Evolutionary conservation across 2,113 vertebrate genomes (phyloP), one percentile per base, ranked within the genome.

Genomic region (Austrofundulus limnaeus): DNA sequence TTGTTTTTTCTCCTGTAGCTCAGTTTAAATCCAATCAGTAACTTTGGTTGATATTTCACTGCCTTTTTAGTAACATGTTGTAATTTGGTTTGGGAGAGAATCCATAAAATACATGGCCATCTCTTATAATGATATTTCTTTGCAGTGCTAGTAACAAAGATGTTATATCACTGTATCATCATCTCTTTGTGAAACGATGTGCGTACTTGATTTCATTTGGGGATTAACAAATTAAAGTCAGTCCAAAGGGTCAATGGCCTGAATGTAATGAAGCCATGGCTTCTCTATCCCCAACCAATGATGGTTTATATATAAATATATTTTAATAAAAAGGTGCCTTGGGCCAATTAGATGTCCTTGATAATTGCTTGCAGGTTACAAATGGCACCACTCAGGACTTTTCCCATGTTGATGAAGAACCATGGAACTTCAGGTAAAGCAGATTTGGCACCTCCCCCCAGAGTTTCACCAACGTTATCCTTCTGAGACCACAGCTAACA

Each of bases 301-400:
- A 75, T 24, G 53, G 65, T 84, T 20, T 88, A 49, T 70, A 57
- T 77, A 70, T 72, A 76, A n/a, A 81, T 41, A 28, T 28, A 28
- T 28, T n/a, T n/a, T 28, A 7, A 34, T 8, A 34, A 34, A 34
- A 8, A 8, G 81, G 88, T 95, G 92, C 85, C 91, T 82, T 93
- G 86, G 81, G 81, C 85, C 85, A 80, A 90, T 91, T 85, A 92
- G 93, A 88, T 94, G 82, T 93, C 92, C 88, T 93, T 92, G 90
- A 82, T 94, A 92, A 96, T 93, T 95, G 90, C 94, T 98, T 99
- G 81, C 94, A 98, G 97, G 96, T 97, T 71, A 94, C 94, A 91
- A 89, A 94, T 93, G 95, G 95, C 86, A 96, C 94, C 90, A 92
- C 95, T 63, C 89, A 94, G 62, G 95, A 94, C 71, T 95, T 94